Conservation (phyloP, 2,888 invertebrate genomes). For the Sepioteuthis lessoniana region DNA sequence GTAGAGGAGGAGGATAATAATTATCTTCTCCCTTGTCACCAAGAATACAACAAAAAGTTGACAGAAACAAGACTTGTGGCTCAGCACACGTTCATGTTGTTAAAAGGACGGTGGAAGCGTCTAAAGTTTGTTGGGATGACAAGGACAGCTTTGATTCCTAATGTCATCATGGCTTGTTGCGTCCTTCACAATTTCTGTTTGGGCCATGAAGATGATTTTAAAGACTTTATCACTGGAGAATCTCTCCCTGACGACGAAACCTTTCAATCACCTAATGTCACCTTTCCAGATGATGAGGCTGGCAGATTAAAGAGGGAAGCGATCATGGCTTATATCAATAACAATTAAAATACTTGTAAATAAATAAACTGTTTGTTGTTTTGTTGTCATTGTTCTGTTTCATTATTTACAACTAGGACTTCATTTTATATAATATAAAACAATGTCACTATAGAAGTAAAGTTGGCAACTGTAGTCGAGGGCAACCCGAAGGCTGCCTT, state of each 20-base stretch:
- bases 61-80: slow-evolving; percentile 51
- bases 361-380: no score
- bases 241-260: neutral
- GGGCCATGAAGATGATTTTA: neutral
- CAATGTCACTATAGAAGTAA: no score
- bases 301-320: neutral
- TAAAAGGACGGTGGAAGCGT: slow-evolving; percentile 53
- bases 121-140: slow-evolving; percentile 52
- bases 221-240: neutral
- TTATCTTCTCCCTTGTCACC: slow-evolving; percentile 51
- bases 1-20: slow-evolving; percentile 42
- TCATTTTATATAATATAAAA: no score
- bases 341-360: neutral
- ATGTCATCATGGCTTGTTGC: slow-evolving; percentile 49
- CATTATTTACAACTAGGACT: no score
- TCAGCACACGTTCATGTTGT: slow-evolving; percentile 52
- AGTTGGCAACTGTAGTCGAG: no score
- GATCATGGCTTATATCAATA: neutral
- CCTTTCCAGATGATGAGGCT: neutral
- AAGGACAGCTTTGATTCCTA: slow-evolving; percentile 41
- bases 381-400: no score
- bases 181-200: slow-evolving; percentile 51
- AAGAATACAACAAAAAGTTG: slow-evolving; percentile 51
- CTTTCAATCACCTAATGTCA: neutral
- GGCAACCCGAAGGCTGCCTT: no score